Base-by-base conservation (phyloP, 2,888 invertebrate species). In the Parthenolecanium corni region DNA sequence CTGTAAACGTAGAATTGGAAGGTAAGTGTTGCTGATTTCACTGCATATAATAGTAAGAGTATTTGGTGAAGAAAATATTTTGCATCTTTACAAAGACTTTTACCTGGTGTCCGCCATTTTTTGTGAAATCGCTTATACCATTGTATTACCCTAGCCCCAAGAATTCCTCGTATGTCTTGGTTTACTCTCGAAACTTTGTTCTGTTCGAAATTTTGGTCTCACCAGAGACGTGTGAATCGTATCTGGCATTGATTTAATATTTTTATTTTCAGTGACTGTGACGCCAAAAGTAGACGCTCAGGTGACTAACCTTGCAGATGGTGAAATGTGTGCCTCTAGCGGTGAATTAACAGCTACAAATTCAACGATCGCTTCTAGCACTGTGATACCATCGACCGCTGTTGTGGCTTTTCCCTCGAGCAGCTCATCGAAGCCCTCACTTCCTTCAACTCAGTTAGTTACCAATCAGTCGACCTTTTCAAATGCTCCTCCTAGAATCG, bases 211-310 rank as follows among this genome's bases (percentile, higher is more conserved):
- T n/a, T n/a, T n/a, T n/a, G n/a, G n/a, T n/a, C n/a, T n/a, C n/a
- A n/a, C n/a, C n/a, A n/a, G n/a, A n/a, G n/a, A n/a, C n/a, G n/a
- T n/a, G n/a, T n/a, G n/a, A n/a, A n/a, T n/a, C n/a, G n/a, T n/a
- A n/a, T n/a, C n/a, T n/a, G n/a, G n/a, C n/a, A n/a, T n/a, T n/a
- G n/a, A n/a, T n/a, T n/a, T n/a, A n/a, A n/a, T n/a, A n/a, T n/a
- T n/a, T n/a, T n/a, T n/a, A 31, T 31, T 67, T 66, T 23, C 67
- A 72, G 79, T 81, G 24, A 81, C 81, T 1, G 72, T 82, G 69
- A 81, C 81, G 1, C 80, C 81, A 5, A 82, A 82, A 73, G 80
- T 81, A 69, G 78, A 79, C 66, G 58, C 31, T 20, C 51, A 51
- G 16, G 47, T 53, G 38, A 56, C 51, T 1, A 80, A 80, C 69